Evolutionary conservation across 2,888 invertebrate species (phyloP).

Genomic region (Omphaloscelis lunosa): DNA sequence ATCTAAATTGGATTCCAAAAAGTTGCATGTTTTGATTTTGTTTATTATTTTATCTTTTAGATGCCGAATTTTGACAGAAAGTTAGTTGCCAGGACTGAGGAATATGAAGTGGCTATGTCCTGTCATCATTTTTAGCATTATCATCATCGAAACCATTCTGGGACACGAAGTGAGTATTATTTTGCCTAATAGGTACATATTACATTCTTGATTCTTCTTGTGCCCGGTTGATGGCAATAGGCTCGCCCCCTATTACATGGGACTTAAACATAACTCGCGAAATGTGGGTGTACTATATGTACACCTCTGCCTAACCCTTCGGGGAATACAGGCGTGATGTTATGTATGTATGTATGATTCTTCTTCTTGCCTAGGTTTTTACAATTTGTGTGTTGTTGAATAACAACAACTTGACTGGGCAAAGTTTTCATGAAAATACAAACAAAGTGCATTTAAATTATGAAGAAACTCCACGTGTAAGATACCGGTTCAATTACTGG

Average conservation of each 20-base stretch:
- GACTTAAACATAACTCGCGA: too few species aligned
- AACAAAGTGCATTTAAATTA: neutral
- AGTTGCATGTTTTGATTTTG: neutral
- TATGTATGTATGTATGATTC: too few species aligned
- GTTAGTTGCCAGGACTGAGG: conserved; percentile 70
- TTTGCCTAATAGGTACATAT: neutral
- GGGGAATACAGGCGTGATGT: too few species aligned
- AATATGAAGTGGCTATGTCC: conserved; percentile 84
- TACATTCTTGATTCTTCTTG: neutral
- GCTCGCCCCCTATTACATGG: too few species aligned
- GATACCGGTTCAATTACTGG: neutral
- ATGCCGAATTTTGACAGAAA: conserved; percentile 78
- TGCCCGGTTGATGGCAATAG: too few species aligned
- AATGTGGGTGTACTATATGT: too few species aligned
- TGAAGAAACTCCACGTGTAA: neutral
- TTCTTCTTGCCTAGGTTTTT: neutral
- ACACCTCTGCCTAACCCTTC: too few species aligned
- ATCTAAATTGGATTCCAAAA: neutral
- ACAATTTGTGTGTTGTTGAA: neutral
- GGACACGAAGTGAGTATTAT: conserved; percentile 77
- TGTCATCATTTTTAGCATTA: conserved; percentile 76
- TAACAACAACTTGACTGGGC: neutral
- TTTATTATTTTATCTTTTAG: conserved; percentile 67
- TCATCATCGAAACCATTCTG: conserved; percentile 75
- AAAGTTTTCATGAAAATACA: neutral